Evolutionary conservation across 2,113 vertebrate species (phyloP).

Genomic region (Salvelinus alpinus): DNA sequence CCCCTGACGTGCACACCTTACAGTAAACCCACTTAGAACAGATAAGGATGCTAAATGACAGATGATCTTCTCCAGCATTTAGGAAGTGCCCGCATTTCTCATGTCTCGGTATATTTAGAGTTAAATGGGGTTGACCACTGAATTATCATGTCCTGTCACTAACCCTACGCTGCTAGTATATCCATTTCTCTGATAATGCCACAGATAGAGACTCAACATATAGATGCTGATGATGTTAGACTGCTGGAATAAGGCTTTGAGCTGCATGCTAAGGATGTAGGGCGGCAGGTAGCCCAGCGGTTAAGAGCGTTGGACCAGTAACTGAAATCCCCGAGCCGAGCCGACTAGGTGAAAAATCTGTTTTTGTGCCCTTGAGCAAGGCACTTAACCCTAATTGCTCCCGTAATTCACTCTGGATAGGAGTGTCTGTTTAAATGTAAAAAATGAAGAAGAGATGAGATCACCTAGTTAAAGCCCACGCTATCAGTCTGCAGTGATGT

Average conservation of each 20-base stretch:
- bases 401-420: no score
- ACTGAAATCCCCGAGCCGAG: no score
- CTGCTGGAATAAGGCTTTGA: not conserved
- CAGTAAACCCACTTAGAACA: not conserved
- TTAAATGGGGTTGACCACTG: not conserved
- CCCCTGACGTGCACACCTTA: conserved; percentile 24
- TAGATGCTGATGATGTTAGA: not conserved
- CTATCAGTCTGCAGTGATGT: conserved; percentile 39
- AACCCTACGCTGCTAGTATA: not conserved
- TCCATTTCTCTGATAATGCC: not conserved
- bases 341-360: no score
- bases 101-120: not conserved
- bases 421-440: no score
- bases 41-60: not conserved
- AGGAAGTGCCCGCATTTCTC: not conserved
- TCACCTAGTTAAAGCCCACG: conserved; percentile 53
- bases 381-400: no score
- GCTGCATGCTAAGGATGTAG: conserved; percentile 41
- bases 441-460: conserved; percentile 58
- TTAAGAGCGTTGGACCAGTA: no score
- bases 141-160: not conserved
- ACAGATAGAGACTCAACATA: not conserved
- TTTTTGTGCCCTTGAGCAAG: no score
- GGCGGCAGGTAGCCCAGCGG: no score
- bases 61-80: not conserved